Conservation (phyloP, 2,797 vertebrate species). For the Phylloscopus collybita region DNA sequence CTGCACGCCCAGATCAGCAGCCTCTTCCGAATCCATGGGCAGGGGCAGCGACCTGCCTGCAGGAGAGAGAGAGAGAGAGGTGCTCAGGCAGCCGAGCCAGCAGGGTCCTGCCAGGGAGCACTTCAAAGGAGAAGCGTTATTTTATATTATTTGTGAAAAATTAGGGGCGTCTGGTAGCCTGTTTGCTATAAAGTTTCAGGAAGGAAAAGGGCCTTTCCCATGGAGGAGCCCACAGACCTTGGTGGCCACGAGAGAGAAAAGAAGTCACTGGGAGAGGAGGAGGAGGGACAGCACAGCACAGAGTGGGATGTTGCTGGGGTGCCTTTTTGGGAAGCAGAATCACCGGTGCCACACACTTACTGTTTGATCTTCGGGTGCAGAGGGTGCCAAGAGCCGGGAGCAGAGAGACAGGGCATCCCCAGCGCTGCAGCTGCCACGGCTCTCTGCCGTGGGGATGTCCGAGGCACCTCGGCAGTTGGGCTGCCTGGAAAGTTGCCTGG, state of each 20-base stretch:
- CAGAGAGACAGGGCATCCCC: neutral
- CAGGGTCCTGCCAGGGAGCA: neutral
- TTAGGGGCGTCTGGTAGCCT: neutral
- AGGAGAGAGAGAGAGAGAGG: no score
- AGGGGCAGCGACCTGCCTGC: neutral
- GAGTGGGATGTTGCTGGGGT: no score
- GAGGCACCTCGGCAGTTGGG: fast-evolving
- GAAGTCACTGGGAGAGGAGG: neutral
- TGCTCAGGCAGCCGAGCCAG: neutral
- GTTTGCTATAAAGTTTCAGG: neutral
- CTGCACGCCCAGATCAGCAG: neutral
- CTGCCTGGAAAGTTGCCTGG: neutral
- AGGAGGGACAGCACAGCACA: fast-evolving
- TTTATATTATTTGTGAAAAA: neutral
- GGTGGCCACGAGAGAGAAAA: neutral
- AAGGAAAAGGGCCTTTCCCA: neutral
- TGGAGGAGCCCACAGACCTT: neutral
- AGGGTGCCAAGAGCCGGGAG: fast-evolving
- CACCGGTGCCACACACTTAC: neutral
- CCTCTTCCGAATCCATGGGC: neutral
- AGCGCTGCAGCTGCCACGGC: fast-evolving
- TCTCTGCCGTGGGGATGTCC: neutral
- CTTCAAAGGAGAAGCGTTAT: fast-evolving
- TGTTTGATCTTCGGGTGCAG: neutral
- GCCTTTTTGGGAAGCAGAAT: neutral